Evolutionary conservation across 2,888 invertebrate genomes (phyloP), one percentile per base, ranked within the genome.

Genomic region (Poecilobothrus nobilitatus): DNA sequence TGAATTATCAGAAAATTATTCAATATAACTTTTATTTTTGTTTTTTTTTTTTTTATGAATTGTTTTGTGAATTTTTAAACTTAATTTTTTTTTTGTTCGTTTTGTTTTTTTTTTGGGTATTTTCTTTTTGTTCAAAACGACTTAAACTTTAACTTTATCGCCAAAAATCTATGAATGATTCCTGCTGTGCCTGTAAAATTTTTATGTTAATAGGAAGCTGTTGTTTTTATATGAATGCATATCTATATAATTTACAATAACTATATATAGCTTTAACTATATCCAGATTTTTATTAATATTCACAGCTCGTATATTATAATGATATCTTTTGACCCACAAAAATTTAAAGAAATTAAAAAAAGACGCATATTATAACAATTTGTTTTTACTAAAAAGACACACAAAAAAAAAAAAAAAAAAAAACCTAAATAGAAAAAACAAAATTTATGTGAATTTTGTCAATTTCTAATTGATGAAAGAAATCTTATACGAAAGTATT

Each of bases 281-380:
- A 12, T 53, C 1, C 15, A 53, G 7, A 53, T n/a, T 15, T 53
- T 3, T 12, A 37, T 37, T 53, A 53, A 53, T 18, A 53, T 53
- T 53, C 53, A 53, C 53, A 53, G 53, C 53, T 53, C 53, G n/a
- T 53, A 18, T 53, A 53, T 53, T 53, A 53, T 53, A 53, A 53
- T 53, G 7, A 8, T 9, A 41, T 41, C 9, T 18, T n/a, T 6
- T n/a, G 53, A 53, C 53, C 53, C 53, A 53, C 15, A 53, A 53
- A 53, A 53, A 15, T 15, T 15, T 18, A 8, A 8, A 37, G 12
- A 37, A 53, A 53, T 15, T 18, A 53, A 53, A 53, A 53, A 53
- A 4, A 37, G 15, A 53, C 9, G 53, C 53, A n/a, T 3, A 53
- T n/a, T n/a, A n/a, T 18, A 18, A 53, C 53, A 15, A 6, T 53